Evolutionary conservation across 2,113 vertebrate genomes (phyloP).

Genomic region (Heterotilapia buettikoferi): DNA sequence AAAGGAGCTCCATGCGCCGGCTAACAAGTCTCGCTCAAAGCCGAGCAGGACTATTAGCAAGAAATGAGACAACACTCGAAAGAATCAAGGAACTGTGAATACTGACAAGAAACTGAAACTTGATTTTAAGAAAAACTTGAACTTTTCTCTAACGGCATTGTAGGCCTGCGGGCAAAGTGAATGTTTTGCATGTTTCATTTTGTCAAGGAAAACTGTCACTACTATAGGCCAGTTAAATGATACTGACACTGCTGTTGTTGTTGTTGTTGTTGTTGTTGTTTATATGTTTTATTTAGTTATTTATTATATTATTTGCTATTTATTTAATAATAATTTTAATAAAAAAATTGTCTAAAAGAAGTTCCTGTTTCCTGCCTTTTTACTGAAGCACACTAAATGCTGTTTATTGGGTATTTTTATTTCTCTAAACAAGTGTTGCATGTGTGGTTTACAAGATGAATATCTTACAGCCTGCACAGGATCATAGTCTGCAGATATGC

Average conservation of each 20-base stretch:
- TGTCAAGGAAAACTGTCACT: not conserved
- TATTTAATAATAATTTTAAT: slow-evolving; percentile 53
- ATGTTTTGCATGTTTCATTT: not conserved
- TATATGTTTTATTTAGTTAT: slow-evolving; percentile 51
- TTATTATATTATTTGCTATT: slow-evolving; percentile 68
- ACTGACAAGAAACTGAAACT: slow-evolving; percentile 20
- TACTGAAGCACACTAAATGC: not conserved
- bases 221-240: slow-evolving; percentile 6
- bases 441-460: not conserved
- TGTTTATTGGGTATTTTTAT: not conserved
- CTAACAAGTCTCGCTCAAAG: not conserved
- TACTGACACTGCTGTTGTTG: slow-evolving; percentile 21
- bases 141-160: slow-evolving; percentile 1
- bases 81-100: slow-evolving; percentile 1
- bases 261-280: slow-evolving; percentile 1
- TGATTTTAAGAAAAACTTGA: slow-evolving; percentile 50
- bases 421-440: rapidly evolving
- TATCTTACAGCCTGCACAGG: not conserved
- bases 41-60: not conserved
- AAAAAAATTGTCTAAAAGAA: slow-evolving; percentile 25
- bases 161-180: not conserved
- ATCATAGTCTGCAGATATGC: not conserved
- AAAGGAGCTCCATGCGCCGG: not conserved
- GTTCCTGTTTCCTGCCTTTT: not conserved
- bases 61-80: not conserved